A percentile compares a stretch with the other conserved stretches of the same genome.
Evolutionary conservation across 2,113 vertebrate genomes (phyloP).

Genomic region (Notothenia coriiceps): DNA sequence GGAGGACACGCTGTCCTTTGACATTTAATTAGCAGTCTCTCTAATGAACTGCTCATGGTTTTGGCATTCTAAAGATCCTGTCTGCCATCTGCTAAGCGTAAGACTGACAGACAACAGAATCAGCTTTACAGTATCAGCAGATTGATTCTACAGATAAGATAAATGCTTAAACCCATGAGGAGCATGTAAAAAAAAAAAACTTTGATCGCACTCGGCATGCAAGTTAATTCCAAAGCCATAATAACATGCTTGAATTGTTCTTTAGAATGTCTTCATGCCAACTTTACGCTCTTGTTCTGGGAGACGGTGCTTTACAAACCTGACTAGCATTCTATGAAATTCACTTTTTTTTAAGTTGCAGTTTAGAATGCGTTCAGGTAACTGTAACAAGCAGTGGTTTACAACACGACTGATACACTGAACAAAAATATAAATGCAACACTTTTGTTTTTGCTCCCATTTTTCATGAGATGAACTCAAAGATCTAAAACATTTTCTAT

Average conservation of each 20-base stretch:
- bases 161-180: neutral
- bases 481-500: no score
- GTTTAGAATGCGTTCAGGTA: neutral
- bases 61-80: neutral
- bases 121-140: neutral
- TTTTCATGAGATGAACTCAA: no score
- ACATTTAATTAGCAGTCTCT: neutral
- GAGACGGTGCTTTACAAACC: neutral
- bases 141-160: neutral
- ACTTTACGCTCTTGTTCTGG: neutral
- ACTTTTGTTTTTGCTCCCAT: no score
- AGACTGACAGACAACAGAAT: neutral
- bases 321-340: neutral
- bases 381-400: neutral
- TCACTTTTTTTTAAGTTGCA: no score
- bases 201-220: no score
- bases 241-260: no score
- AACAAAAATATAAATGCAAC: no score
- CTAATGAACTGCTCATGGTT: neutral
- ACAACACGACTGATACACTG: neutral
- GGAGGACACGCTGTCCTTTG: conserved; percentile 8
- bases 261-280: neutral
- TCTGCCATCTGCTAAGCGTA: neutral
- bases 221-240: no score
- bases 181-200: neutral